Conservation (phyloP, 2,113 vertebrate genomes). For the Anoura caudifer region DNA sequence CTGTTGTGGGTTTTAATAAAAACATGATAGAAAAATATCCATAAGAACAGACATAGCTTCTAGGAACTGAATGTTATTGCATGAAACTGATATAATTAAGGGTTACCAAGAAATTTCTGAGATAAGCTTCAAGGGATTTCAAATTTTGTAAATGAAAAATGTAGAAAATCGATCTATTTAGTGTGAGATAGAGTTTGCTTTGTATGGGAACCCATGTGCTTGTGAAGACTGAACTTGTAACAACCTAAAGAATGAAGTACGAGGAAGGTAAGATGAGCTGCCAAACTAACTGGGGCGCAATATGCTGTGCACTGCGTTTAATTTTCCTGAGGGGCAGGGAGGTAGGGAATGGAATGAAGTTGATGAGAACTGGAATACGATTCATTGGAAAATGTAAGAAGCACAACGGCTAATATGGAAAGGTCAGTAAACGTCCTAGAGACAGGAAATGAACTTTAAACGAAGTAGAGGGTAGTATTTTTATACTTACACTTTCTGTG, state of each 20-base stretch:
- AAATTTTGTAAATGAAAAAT: constrained; percentile 35
- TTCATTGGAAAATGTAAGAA: constrained; percentile 74
- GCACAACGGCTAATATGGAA: constrained; percentile 79
- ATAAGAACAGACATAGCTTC: constrained; percentile 43
- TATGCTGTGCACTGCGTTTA: constrained; percentile 82
- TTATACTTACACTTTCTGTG: no score
- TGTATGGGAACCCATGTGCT: constrained; percentile 32
- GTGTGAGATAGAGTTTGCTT: constrained; percentile 52
- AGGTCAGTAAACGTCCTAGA: constrained; percentile 82
- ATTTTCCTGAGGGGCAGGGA: constrained; percentile 85
- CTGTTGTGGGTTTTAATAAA: constrained; percentile 66
- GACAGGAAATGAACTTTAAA: constrained; percentile 87
- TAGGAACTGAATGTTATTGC: constrained; percentile 35
- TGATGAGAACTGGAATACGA: constrained; percentile 80
- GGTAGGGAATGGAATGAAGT: constrained; percentile 88
- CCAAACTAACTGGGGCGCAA: constrained; percentile 83
- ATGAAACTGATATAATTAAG: constrained; percentile 54
- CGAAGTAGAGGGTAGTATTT: constrained; percentile 81
- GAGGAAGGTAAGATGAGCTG: constrained; percentile 77
- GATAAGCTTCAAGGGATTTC: constrained; percentile 30
- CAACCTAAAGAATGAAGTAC: constrained; percentile 77
- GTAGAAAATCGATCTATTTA: not conserved
- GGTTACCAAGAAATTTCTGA: constrained; percentile 16
- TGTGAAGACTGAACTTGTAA: constrained; percentile 61
- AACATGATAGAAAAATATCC: constrained; percentile 56